These are phyloP conservation scores for cat (Felis catus) DNA, from an alignment of 2,113 vertebrate genomes.

Conservation along the genomic window F.catus_Fca126_mat1.0 CM031412.1:156874001-156874500, in stretches of 20 bases:
- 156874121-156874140: neutral
- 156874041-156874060: neutral
- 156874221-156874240: neutral
- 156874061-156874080: neutral
- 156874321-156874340: neutral
- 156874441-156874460: neutral
- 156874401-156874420: neutral
- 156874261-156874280: conserved; percentile 4
- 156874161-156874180: neutral
- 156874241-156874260: neutral
- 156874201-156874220: neutral
- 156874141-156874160: accelerated
- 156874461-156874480: neutral
- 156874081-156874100: neutral
- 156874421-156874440: neutral
- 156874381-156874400: neutral
- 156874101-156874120: neutral
- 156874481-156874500: neutral
- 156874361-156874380: neutral
- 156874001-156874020: neutral
- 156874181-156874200: neutral
- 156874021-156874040: neutral
- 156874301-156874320: neutral
- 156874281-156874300: neutral
- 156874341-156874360: neutral